These are phyloP conservation scores for Ricordea florida DNA, from an alignment of 92 coral and sea anemone genomes.

Conservation along the genomic window DNA sequence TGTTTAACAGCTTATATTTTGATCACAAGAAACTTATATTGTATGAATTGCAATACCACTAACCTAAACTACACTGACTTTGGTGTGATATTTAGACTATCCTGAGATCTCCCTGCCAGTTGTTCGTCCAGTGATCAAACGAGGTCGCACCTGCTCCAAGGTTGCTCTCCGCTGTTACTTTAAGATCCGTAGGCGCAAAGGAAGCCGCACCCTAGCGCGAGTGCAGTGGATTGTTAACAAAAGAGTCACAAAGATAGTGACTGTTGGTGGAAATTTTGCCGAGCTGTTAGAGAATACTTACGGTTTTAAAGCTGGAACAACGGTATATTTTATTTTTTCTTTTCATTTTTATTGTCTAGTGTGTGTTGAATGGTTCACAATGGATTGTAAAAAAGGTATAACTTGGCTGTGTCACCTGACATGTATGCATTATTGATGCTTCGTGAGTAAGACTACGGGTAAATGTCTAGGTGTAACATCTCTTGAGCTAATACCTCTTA, in stretches of 20 bases:
- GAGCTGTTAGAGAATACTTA: constrained; percentile 69
- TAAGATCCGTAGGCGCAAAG: constrained; percentile 45
- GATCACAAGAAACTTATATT: too few species aligned
- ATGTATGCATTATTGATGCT: too few species aligned
- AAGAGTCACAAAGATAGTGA: constrained; percentile 50
- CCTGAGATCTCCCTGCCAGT: constrained; percentile 67
- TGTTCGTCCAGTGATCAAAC: constrained; percentile 58
- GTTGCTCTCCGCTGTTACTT: constrained; percentile 78
- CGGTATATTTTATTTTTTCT: constrained; percentile 37
- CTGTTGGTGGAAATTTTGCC: constrained; percentile 41
- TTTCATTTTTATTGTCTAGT: background rate
- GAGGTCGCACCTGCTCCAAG: constrained; percentile 52
- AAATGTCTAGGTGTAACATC: too few species aligned
- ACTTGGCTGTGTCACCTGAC: too few species aligned
- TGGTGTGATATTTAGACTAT: constrained; percentile 44
- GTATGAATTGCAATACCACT: background rate
- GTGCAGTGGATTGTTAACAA: constrained; percentile 71
- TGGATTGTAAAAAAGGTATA: too few species aligned
- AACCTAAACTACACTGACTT: background rate
- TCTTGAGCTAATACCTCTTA: too few species aligned
- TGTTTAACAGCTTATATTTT: too few species aligned
- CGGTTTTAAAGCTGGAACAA: constrained; percentile 84
- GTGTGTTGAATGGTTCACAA: too few species aligned
- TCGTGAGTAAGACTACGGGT: too few species aligned
- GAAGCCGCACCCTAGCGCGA: constrained; percentile 42